phyloP scores from a whole-genome alignment of 2,113 vertebrate genomes.

The Ictidomys tridecemlineatus region DNA sequence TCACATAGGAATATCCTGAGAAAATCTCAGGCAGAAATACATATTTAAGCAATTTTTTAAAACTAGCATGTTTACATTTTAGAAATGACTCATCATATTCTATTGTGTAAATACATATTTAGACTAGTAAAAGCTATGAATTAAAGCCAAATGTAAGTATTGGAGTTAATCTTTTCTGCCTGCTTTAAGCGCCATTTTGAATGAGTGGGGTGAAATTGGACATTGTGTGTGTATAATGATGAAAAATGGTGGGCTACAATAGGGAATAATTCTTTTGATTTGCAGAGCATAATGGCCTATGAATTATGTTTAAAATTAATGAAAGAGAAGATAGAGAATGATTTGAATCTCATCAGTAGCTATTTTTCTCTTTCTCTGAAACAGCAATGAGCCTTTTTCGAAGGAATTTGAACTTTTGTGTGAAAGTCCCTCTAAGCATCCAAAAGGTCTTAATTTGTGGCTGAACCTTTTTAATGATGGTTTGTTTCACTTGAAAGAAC shows the following conservation, averaged over 20 bases:
- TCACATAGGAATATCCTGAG: slow-evolving; percentile 54
- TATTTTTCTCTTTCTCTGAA: slow-evolving; percentile 87
- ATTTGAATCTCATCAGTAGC: slow-evolving; percentile 89
- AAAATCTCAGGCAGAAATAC: slow-evolving; percentile 66
- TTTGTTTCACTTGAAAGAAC: slow-evolving; percentile 76
- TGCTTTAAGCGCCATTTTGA: slow-evolving; percentile 81
- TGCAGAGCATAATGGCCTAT: slow-evolving; percentile 87
- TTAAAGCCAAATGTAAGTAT: slow-evolving; percentile 85
- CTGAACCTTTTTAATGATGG: slow-evolving; percentile 81
- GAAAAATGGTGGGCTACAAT: slow-evolving; percentile 88
- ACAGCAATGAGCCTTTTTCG: slow-evolving; percentile 84
- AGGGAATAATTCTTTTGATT: slow-evolving; percentile 89
- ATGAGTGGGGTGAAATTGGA: slow-evolving; percentile 85
- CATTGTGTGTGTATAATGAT: slow-evolving; percentile 86
- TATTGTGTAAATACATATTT: slow-evolving; percentile 87
- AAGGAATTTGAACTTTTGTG: slow-evolving; percentile 83
- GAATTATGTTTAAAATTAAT: slow-evolving; percentile 91
- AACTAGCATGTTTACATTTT: slow-evolving; percentile 84
- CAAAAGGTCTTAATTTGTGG: slow-evolving; percentile 84
- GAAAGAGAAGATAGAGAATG: slow-evolving; percentile 87
- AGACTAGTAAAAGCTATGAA: slow-evolving; percentile 81
- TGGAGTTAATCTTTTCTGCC: slow-evolving; percentile 83
- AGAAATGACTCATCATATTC: slow-evolving; percentile 83
- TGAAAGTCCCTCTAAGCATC: slow-evolving; percentile 82
- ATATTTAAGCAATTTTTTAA: slow-evolving; percentile 85